Conservation (phyloP, 1,140 invertebrate species). For the Drosophila varians region DNA sequence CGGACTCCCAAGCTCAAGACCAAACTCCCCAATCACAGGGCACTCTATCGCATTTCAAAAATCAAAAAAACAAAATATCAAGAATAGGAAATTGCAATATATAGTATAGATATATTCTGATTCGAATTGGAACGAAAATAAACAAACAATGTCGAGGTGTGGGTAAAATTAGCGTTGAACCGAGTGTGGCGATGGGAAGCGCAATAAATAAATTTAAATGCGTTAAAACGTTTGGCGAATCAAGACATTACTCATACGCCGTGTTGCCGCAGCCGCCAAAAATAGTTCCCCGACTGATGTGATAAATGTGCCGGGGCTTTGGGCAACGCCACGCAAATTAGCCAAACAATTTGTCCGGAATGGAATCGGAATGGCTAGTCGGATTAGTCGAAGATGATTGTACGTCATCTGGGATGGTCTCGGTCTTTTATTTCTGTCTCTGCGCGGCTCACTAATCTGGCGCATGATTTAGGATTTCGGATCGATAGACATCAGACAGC, state of each 20-base stretch:
- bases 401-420: not conserved
- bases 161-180: slow-evolving; percentile 57
- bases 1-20: slow-evolving; percentile 26
- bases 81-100: not conserved
- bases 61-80: too few relatives aligned
- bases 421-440: not conserved
- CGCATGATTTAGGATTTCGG: not conserved
- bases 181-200: slow-evolving; percentile 9
- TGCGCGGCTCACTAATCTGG: not conserved
- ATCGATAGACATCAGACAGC: not conserved
- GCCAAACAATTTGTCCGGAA: slow-evolving; percentile 64
- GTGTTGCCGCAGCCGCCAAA: slow-evolving; percentile 43
- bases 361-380: not conserved
- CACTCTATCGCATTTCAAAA: not conserved
- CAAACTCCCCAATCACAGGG: slow-evolving; percentile 18
- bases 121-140: slow-evolving; percentile 28
- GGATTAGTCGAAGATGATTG: slow-evolving; percentile 5
- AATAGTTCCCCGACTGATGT: slow-evolving; percentile 58
- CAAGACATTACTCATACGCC: slow-evolving; percentile 78
- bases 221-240: slow-evolving; percentile 73
- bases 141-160: slow-evolving; percentile 29
- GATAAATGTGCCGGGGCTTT: slow-evolving; percentile 69
- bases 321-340: slow-evolving; percentile 69
- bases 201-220: slow-evolving; percentile 72
- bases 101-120: not conserved